A percentile compares a stretch with the other conserved stretches of the same genome.
Evolutionary conservation across 2,888 invertebrate genomes (phyloP).

Genomic region (Psylliodes chrysocephalus): DNA sequence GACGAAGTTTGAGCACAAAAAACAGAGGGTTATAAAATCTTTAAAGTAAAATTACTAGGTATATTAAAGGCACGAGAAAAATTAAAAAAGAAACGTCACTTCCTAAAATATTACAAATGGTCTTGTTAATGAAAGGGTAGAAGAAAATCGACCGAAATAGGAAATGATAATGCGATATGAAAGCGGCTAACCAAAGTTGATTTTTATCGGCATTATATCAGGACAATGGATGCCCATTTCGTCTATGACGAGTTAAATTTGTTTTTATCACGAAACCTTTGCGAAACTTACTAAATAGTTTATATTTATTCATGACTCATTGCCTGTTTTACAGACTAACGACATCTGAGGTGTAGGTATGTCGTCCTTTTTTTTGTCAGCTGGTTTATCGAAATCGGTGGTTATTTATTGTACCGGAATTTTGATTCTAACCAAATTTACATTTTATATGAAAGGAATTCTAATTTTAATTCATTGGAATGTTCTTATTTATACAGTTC

Average conservation of each 20-base stretch:
- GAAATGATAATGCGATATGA: conserved; percentile 11
- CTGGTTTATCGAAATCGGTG: background rate
- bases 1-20: too few relatives aligned
- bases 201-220: conserved; percentile 7
- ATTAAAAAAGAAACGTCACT: background rate
- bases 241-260: conserved; percentile 8
- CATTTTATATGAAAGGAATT: too few relatives aligned
- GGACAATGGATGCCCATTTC: background rate
- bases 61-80: too few relatives aligned
- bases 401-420: background rate
- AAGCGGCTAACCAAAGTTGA: conserved; percentile 12
- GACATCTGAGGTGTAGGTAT: background rate
- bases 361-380: background rate
- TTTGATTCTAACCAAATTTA: background rate
- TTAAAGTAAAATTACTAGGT: too few relatives aligned
- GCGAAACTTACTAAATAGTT: conserved; percentile 19
- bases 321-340: background rate
- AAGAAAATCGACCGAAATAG: background rate
- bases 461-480: too few relatives aligned
- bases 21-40: too few relatives aligned
- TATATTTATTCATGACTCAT: conserved; percentile 15
- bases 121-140: background rate
- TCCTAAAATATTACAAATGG: background rate
- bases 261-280: conserved; percentile 20
- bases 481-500: too few relatives aligned